Conservation (phyloP, 2,888 invertebrate species). For the Caenorhabditis panamensis region DNA sequence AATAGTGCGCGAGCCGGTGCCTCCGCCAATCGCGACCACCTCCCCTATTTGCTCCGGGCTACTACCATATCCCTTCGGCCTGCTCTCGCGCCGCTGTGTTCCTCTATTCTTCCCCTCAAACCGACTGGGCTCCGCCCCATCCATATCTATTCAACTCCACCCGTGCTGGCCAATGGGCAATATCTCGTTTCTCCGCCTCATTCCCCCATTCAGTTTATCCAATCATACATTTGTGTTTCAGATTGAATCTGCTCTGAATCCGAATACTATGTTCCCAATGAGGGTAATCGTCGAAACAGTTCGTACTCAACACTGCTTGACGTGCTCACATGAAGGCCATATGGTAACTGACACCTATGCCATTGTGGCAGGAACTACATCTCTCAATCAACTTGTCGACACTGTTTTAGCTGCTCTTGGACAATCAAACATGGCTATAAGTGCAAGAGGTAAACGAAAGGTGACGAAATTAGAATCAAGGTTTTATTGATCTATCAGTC, state of each 20-base stretch:
- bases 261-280: slow-evolving; percentile 85
- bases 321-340: slow-evolving; percentile 80
- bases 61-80: slow-evolving; percentile 53
- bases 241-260: slow-evolving; percentile 3
- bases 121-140: slow-evolving; percentile 35
- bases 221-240: slow-evolving; percentile 26
- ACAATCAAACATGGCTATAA: slow-evolving; percentile 84
- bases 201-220: background rate
- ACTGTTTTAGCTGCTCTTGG: slow-evolving; percentile 93
- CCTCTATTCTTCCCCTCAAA: background rate
- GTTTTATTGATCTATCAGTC: background rate
- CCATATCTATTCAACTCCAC: slow-evolving; percentile 30
- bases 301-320: slow-evolving; percentile 78
- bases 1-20: slow-evolving; percentile 46
- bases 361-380: slow-evolving; percentile 86
- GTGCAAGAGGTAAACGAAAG: slow-evolving; percentile 83
- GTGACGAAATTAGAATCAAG: background rate
- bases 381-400: slow-evolving; percentile 87
- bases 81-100: slow-evolving; percentile 18
- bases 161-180: background rate
- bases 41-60: slow-evolving; percentile 50
- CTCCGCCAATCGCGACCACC: slow-evolving; percentile 9
- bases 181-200: background rate
- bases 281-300: slow-evolving; percentile 92
- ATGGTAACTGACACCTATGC: slow-evolving; percentile 89